Evolutionary conservation across 2,888 invertebrate species (phyloP), one percentile per base, ranked within the genome.

Genomic region (Acanthosepion pharaonis): DNA sequence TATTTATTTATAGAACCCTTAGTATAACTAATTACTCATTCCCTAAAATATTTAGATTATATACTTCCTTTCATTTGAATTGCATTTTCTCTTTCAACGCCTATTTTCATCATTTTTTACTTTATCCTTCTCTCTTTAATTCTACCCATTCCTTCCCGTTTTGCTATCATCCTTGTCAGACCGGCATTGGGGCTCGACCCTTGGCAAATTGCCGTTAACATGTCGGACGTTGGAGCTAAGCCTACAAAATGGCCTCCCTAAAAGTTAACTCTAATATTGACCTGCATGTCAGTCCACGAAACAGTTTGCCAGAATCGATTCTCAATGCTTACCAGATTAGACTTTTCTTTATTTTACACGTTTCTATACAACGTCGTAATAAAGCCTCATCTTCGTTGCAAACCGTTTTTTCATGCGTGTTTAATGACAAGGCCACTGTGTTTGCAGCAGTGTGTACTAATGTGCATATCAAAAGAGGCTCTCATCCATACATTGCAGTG

Each of bases 201-300:
- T 78, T 78, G 78, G 78, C 78, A 78, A 33, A 33, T 78, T 33
- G n/a, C 78, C 78, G 15, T 33, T n/a, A n/a, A 78, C 78, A 78
- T 78, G 78, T 78, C 78, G n/a, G 78, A 78, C n/a, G 78, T 78
- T 78, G 78, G 78, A 78, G n/a, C n/a, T n/a, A 78, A 78, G 78
- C 78, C 78, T n/a, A 78, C 78, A 78, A 78, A n/a, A 78, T 78
- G n/a, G n/a, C 78, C 78, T 18, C 78, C 33, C 78, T 78, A n/a
- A n/a, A n/a, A n/a, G n/a, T 78, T 78, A 78, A 33, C 78, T 78
- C 78, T 15, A n/a, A 78, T 78, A 78, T 78, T 78, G 78, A 78
- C 33, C 78, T 2, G 78, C n/a, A 78, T 33, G 78, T 78, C 78
- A 78, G n/a, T 78, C 78, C 33, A n/a, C 4, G n/a, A 33, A 33